phyloP scores from a whole-genome alignment of 2,888 invertebrate genomes.

The Lasioglossum leucozonium region DNA sequence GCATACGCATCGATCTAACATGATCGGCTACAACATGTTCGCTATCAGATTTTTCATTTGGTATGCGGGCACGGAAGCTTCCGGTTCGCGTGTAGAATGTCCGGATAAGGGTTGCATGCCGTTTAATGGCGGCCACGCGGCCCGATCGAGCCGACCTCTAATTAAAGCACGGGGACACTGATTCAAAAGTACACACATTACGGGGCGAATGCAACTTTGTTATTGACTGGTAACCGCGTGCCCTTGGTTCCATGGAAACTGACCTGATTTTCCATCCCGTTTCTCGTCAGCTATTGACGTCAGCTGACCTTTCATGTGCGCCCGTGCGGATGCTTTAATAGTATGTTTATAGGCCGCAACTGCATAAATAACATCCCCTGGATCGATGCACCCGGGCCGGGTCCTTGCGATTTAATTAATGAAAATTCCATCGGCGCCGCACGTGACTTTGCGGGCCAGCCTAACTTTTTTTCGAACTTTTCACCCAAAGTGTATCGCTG shows the following conservation, averaged over 20 bases:
- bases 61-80: background rate
- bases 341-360: conserved; percentile 31
- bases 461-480: background rate
- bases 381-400: conserved; percentile 17
- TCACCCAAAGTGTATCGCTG: background rate
- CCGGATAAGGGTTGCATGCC: background rate
- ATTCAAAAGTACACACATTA: conserved; percentile 47
- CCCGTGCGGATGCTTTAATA: conserved; percentile 21
- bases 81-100: background rate
- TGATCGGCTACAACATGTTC: background rate
- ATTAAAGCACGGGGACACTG: conserved; percentile 46
- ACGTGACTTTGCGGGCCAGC: background rate
- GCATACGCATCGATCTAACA: conserved; percentile 7
- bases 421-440: background rate
- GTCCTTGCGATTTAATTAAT: conserved; percentile 24
- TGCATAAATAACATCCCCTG: conserved; percentile 35
- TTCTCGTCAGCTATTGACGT: conserved; percentile 46
- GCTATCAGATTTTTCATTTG: conserved; percentile 5
- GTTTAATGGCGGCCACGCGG: background rate
- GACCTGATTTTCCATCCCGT: conserved; percentile 59
- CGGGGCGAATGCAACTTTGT: conserved; percentile 52
- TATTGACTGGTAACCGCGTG: conserved; percentile 48
- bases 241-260: conserved; percentile 57
- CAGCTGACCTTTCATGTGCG: conserved; percentile 50
- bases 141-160: conserved; percentile 19